Evolutionary conservation across 2,888 invertebrate genomes (phyloP).

Genomic region (Synergus gifuensis): DNA sequence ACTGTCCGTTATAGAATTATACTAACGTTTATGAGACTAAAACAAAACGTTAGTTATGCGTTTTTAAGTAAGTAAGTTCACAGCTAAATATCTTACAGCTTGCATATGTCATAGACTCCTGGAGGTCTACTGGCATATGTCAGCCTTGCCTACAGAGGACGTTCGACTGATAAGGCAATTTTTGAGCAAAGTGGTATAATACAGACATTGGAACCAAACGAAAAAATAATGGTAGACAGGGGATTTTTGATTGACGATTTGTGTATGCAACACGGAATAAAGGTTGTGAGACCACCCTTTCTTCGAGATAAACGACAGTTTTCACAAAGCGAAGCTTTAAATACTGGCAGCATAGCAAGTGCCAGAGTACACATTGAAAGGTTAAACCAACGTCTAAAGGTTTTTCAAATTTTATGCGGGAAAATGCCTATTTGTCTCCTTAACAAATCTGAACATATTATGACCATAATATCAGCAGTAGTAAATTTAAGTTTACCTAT

Average conservation of each 20-base stretch:
- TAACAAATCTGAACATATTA: slow-evolving; percentile 35
- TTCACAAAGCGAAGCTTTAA: slow-evolving; percentile 42
- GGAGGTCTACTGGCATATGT: slow-evolving; percentile 56
- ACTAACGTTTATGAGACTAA: slow-evolving; percentile 43
- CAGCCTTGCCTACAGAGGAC: slow-evolving; percentile 58
- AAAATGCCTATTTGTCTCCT: slow-evolving; percentile 8
- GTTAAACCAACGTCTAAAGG: slow-evolving; percentile 46
- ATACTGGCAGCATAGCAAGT: slow-evolving; percentile 39
- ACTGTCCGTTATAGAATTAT: slow-evolving; percentile 33
- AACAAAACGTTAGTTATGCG: slow-evolving; percentile 42
- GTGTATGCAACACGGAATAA: slow-evolving; percentile 47
- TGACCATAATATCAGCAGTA: neutral
- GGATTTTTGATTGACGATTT: slow-evolving; percentile 62
- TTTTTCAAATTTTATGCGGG: slow-evolving; percentile 38
- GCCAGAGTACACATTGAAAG: slow-evolving; percentile 53
- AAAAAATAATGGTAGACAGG: slow-evolving; percentile 60
- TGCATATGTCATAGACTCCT: too few relatives aligned
- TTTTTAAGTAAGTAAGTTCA: slow-evolving; percentile 40
- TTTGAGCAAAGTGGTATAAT: slow-evolving; percentile 55
- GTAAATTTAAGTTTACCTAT: slow-evolving; percentile 45
- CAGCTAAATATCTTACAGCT: slow-evolving; percentile 59
- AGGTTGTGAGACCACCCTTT: slow-evolving; percentile 52
- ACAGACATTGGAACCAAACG: neutral
- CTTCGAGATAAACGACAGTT: slow-evolving; percentile 45
- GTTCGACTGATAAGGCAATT: slow-evolving; percentile 55